Base-by-base conservation (phyloP, 2,113 vertebrate species). In the Passer domesticus region DNA sequence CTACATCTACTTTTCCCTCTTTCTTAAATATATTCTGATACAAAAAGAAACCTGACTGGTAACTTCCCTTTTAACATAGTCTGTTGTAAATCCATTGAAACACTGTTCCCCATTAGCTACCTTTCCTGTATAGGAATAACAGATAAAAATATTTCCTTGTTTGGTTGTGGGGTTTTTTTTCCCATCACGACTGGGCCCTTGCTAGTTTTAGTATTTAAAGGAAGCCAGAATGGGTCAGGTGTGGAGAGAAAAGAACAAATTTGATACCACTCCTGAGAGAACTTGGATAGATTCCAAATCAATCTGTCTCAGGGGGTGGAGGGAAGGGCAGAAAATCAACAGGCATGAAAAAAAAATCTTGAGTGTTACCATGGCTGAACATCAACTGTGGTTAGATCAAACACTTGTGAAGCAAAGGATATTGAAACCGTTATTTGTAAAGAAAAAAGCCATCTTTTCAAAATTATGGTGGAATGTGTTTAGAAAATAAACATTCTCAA, bases 301-400 rank as follows among this genome's bases (percentile, higher is more conserved):
- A 96, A 59, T 92, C 75, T 82, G 63, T 96, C 79, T 79, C 47
- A 2, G 82, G 39, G 33, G 17, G 46, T 6, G 18, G 24, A 20
- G 33, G 35, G 39, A 27, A 76, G 72, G 46, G 37, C 43, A 90
- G 30, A 73, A 85, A 94, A 95, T 73, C 91, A 94, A 73, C 74
- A 96, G 73, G 92, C 92, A 79, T 81, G 76, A 89, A 58, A 67
- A 85, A 88, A 68, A 85, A 77, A 94, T 84, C 59, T 60, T 4
- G 41, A 83, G 87, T 91, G 83, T 96, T 97, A 93, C 91, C 73
- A 60, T 72, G 37, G 87, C 90, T 95, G 86, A 82, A 90, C 79
- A 75, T 95, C 91, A 97, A 77, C 90, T 88, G 83, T 87, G 91
- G 78, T 95, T 95, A 92, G 80, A 96, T 93, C 81, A 96, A 95